phyloP scores from a whole-genome alignment of 1,140 invertebrate genomes.

The Magallana angulata region DNA sequence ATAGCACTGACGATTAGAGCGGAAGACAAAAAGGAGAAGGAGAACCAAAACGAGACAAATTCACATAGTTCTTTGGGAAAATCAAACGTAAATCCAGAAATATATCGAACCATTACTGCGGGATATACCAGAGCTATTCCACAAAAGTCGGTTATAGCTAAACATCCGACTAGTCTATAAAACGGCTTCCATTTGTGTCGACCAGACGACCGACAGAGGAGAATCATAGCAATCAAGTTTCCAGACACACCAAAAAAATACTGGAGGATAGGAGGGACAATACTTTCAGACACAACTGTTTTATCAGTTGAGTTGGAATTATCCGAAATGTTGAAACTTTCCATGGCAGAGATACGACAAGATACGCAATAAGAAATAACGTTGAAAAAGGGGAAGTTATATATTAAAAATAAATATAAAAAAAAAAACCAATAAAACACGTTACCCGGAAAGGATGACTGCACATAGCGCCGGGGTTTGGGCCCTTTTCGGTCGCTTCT shows the following conservation, averaged over 20 bases:
- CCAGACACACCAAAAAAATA: conserved; percentile 67
- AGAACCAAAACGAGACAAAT: conserved; percentile 77
- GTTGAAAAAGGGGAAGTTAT: too few species aligned
- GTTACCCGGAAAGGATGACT: too few species aligned
- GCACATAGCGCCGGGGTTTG: too few species aligned
- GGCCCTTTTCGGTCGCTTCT: too few species aligned
- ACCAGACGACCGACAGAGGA: conserved; percentile 60
- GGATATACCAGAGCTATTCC: conserved; percentile 69
- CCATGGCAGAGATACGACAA: too few species aligned
- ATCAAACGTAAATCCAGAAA: conserved; percentile 65
- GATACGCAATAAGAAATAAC: too few species aligned
- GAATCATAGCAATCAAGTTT: conserved; percentile 64
- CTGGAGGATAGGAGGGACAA: conserved; percentile 26
- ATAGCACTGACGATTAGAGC: conserved; percentile 77
- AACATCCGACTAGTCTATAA: conserved; percentile 67
- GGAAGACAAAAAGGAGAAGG: conserved; percentile 76
- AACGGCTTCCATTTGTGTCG: conserved; percentile 66
- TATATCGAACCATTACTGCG: conserved; percentile 67
- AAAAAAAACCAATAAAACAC: too few species aligned
- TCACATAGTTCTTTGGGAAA: conserved; percentile 71
- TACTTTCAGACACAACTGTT: neutral
- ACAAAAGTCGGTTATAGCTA: conserved; percentile 69
- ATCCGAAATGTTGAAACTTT: too few species aligned
- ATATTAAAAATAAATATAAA: too few species aligned
- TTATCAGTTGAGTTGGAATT: neutral